A percentile compares a stretch with the other conserved stretches of the same genome.
These are phyloP conservation scores for Salminus brasiliensis DNA, from an alignment of 2,113 vertebrate species.

Conservation along the genomic window DNA sequence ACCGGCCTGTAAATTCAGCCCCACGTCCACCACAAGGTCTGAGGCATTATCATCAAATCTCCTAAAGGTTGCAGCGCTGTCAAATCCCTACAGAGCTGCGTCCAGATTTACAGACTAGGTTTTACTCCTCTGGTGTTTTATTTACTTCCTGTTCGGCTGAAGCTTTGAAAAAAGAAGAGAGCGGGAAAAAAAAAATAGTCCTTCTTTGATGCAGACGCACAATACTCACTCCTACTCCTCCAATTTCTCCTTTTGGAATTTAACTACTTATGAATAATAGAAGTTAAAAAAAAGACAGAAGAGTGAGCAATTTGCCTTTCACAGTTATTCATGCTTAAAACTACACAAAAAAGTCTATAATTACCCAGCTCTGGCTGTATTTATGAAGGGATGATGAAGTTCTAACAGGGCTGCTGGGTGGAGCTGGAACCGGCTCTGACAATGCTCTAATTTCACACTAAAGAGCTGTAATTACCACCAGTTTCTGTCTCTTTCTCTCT, in stretches of 20 bases:
- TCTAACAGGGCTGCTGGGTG: slow-evolving; percentile 63
- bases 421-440: slow-evolving; percentile 63
- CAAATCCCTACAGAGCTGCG: slow-evolving; percentile 17
- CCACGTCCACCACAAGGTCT: slow-evolving; percentile 40
- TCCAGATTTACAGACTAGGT: slow-evolving; percentile 32
- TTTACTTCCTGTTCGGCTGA: not conserved
- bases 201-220: not conserved
- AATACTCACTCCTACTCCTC: slow-evolving; percentile 16
- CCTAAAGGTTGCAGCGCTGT: slow-evolving; percentile 54
- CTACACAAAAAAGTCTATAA: slow-evolving; percentile 73
- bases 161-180: slow-evolving; percentile 6
- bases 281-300: slow-evolving; percentile 48
- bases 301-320: slow-evolving; percentile 67
- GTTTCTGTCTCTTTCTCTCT: slow-evolving; percentile 27
- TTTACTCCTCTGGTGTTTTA: too few relatives aligned
- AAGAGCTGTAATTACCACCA: slow-evolving; percentile 92
- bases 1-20: slow-evolving; percentile 43
- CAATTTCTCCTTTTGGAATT: slow-evolving; percentile 34
- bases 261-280: slow-evolving; percentile 56
- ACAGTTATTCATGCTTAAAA: slow-evolving; percentile 57
- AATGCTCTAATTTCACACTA: slow-evolving; percentile 91
- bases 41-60: slow-evolving; percentile 51
- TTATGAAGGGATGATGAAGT: slow-evolving; percentile 67
- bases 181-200: not conserved
- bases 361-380: slow-evolving; percentile 70